Evolutionary conservation across 2,113 vertebrate species (phyloP).

Genomic region (Takifugu flavidus): DNA sequence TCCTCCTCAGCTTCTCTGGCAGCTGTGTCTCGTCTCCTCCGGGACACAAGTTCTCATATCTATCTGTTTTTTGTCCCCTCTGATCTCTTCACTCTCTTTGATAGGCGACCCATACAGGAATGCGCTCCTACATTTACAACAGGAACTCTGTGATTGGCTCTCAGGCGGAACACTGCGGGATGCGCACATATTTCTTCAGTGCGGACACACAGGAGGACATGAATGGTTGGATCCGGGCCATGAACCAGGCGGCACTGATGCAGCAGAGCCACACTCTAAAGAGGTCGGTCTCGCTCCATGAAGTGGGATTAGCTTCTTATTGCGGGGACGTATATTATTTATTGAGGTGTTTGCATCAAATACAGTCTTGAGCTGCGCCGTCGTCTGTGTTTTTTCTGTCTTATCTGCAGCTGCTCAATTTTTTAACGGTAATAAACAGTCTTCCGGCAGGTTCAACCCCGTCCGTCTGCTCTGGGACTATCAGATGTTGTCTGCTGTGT

Average conservation of each 20-base stretch:
- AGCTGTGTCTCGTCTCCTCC: constrained; percentile 24
- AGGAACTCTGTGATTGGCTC: constrained; percentile 89
- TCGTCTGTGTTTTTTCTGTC: constrained; percentile 8
- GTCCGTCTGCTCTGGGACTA: constrained; percentile 8
- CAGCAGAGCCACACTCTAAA: constrained; percentile 87
- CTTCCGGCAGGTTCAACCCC: constrained; percentile 6
- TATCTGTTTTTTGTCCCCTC: constrained; percentile 6
- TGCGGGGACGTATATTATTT: background rate
- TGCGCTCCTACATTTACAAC: constrained; percentile 94
- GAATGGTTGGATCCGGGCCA: constrained; percentile 93
- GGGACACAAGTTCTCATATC: constrained; percentile 17
- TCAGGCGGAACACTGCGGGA: constrained; percentile 90
- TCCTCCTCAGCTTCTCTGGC: constrained; percentile 18
- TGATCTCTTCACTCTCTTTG: constrained; percentile 35
- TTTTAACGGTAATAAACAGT: constrained; percentile 9
- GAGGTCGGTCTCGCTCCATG: constrained; percentile 77
- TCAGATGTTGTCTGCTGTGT: constrained; percentile 7
- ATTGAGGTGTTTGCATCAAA: background rate
- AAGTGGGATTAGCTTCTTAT: constrained; percentile 20
- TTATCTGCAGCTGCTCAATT: constrained; percentile 3
- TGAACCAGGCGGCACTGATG: constrained; percentile 97
- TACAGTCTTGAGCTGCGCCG: background rate
- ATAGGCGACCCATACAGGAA: constrained; percentile 93
- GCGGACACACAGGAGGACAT: constrained; percentile 97
- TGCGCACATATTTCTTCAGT: constrained; percentile 98